Base-by-base conservation (phyloP, 2,113 vertebrate genomes). In the Aleadryas rufinucha region DNA sequence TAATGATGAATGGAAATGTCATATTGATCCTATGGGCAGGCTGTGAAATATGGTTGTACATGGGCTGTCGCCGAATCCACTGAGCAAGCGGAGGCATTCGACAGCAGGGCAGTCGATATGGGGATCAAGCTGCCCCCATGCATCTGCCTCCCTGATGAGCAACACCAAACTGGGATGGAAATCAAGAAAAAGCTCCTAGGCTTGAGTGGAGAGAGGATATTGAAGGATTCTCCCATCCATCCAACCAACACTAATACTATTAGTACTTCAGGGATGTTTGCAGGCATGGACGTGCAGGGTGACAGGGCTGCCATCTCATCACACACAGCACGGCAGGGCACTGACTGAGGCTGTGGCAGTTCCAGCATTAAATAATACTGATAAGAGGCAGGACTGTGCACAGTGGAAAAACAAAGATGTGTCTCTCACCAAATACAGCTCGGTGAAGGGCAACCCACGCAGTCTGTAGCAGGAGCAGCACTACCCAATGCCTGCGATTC, bases 1-100 rank as follows among this genome's bases (percentile, higher is more conserved):
- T 97, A 97, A 94, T 97, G 97, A 96, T 17, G 60, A 95, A 93
- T 97, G 96, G 95, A 96, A 97, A 95, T 94, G 93, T 96, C 95
- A 87, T 96, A 97, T 97, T 95, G 97, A 97, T 97, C 94, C 87
- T 71, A 86, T 89, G 94, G 95, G 88, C 90, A 93, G 72, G 74
- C 86, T 94, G 92, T 94, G 95, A 97, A 97, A 97, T 96, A 97
- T 28, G 66, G 69, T 57, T 19, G 30, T 86, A 88, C 71, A 66
- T 2, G 4, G 66, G 71, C 90, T 97, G 96, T 78, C 24, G 11
- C 88, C 54, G 27, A 92, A 90, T 44, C 78, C 80, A 60, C 86
- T 4, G 6, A 89, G 86, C 13, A 6, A 53, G 82, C 24, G 65
- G 77, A 93, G 84, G 22, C 13, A 2, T 83, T 87, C 8, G 17